phyloP scores from a whole-genome alignment of 1,140 invertebrate species.

The Adoxophyes honmai region DNA sequence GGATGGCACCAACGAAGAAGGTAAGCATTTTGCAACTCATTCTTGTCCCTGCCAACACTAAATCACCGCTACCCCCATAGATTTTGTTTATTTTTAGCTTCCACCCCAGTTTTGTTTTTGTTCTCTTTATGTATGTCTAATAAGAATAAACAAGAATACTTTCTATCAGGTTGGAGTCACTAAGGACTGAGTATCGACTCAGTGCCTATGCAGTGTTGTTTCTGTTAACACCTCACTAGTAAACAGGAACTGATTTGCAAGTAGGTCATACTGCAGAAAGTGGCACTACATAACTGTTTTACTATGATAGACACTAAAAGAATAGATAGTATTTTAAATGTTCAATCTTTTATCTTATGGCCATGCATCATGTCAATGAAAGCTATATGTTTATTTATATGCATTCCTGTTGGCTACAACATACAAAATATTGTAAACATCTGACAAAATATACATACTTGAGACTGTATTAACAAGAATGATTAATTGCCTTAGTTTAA shows the following conservation, averaged over 20 bases:
- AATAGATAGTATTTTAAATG: too few species aligned
- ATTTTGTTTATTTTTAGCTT: neutral
- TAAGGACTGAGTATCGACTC: too few species aligned
- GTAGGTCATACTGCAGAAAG: conserved; percentile 14
- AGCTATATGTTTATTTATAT: too few species aligned
- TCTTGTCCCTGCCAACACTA: neutral
- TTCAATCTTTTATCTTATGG: neutral
- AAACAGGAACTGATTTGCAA: conserved; percentile 10
- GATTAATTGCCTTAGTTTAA: too few species aligned
- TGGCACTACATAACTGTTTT: conserved; percentile 12
- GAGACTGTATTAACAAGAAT: too few species aligned
- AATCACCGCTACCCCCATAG: neutral
- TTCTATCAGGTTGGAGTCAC: too few species aligned
- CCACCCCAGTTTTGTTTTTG: neutral
- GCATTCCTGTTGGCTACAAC: too few species aligned
- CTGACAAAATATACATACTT: neutral
- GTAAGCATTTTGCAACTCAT: conserved; percentile 27
- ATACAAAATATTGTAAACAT: neutral
- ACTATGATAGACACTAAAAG: neutral
- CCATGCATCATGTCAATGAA: neutral
- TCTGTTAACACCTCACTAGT: conserved; percentile 7
- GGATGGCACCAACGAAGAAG: conserved; percentile 38
- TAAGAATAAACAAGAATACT: conserved; percentile 1
- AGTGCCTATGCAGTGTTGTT: neutral
- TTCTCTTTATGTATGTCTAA: neutral